A percentile compares a stretch with the other conserved stretches of the same genome.
Conservation (phyloP, 1,140 invertebrate species). For the Drosophila carrolli region DNA sequence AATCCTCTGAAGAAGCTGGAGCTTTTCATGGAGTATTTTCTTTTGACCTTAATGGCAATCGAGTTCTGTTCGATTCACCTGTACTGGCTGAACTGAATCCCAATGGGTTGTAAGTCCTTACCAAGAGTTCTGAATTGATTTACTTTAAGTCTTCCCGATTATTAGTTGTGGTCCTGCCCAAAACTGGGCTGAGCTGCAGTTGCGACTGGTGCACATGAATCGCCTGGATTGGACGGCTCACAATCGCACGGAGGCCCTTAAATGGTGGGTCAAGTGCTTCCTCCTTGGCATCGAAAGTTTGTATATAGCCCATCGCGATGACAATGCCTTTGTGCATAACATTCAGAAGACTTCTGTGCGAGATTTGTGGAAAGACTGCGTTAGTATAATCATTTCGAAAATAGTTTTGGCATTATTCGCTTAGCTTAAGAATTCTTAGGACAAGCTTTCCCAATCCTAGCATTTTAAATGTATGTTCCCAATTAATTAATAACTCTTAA, state of each 20-base stretch:
- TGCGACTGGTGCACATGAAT: conserved; percentile 49
- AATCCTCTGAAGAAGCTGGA: neutral
- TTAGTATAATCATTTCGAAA: conserved; percentile 23
- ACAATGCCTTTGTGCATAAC: conserved; percentile 16
- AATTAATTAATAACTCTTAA: no score
- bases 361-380: conserved; percentile 31
- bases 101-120: conserved; percentile 13
- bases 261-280: conserved; percentile 59
- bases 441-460: no score
- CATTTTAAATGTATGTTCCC: no score
- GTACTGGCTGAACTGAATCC: conserved; percentile 23
- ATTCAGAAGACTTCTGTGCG: conserved; percentile 11
- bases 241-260: conserved; percentile 21
- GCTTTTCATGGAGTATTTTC: conserved; percentile 41
- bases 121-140: neutral
- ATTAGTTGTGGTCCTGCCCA: neutral
- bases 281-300: conserved; percentile 45
- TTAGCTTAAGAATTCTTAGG: no score
- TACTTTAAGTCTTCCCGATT: neutral
- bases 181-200: conserved; percentile 36
- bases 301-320: conserved; percentile 34
- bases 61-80: conserved; percentile 49
- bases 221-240: conserved; percentile 44
- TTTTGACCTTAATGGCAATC: conserved; percentile 4
- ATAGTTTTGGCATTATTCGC: no score